Conservation (phyloP, 1,140 invertebrate genomes). For the Apis dorsata region DNA sequence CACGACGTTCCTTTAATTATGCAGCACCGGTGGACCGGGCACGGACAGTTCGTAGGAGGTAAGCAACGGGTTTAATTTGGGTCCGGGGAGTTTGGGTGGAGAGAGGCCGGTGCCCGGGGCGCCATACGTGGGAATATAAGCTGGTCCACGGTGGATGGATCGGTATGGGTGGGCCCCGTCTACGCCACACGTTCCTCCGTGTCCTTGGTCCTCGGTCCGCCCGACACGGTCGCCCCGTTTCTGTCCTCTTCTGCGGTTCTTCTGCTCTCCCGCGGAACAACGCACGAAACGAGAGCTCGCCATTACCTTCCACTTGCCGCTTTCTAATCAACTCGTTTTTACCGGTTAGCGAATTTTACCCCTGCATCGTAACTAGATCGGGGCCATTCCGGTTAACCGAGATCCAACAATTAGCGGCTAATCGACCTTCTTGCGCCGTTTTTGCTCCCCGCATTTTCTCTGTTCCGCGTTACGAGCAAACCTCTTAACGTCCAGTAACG, state of each 20-base stretch:
- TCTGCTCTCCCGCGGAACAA: slow-evolving; percentile 52
- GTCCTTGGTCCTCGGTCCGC: slow-evolving; percentile 67
- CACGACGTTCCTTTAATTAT: slow-evolving; percentile 77
- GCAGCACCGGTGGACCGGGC: slow-evolving; percentile 67
- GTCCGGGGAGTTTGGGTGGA: slow-evolving; percentile 70
- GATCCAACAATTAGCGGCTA: slow-evolving; percentile 1
- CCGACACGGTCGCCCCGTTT: slow-evolving; percentile 57
- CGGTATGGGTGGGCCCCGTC: slow-evolving; percentile 71
- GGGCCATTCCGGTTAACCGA: not conserved
- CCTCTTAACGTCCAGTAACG: too few relatives aligned
- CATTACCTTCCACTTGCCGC: slow-evolving; percentile 49
- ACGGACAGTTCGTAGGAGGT: slow-evolving; percentile 70
- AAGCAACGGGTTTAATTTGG: slow-evolving; percentile 74
- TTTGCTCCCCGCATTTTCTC: not conserved
- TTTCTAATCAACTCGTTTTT: slow-evolving; percentile 64
- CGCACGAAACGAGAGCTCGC: slow-evolving; percentile 50
- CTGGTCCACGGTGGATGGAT: slow-evolving; percentile 54
- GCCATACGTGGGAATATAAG: slow-evolving; percentile 74
- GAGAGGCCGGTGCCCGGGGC: slow-evolving; percentile 70
- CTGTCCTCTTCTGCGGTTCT: slow-evolving; percentile 57
- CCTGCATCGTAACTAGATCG: not conserved
- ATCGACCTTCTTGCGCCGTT: not conserved
- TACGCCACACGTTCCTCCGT: slow-evolving; percentile 60
- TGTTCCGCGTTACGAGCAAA: not conserved
- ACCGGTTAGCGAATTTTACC: slow-evolving; percentile 55